Conservation (phyloP, 2,888 invertebrate genomes). For the Drosophila gaucha region DNA sequence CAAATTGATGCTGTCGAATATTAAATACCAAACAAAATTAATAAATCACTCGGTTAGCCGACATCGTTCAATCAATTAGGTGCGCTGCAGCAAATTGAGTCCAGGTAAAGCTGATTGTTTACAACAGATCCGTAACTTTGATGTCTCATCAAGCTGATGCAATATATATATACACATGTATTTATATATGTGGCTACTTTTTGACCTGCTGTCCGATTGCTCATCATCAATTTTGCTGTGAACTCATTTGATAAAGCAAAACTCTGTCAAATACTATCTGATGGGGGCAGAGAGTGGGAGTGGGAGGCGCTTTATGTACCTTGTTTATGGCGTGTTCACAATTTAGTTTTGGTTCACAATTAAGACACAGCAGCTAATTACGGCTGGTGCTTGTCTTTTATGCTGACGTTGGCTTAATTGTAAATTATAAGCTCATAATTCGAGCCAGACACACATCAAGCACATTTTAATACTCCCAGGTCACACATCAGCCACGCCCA, state of each 20-base stretch:
- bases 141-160: constrained; percentile 13
- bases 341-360: constrained; percentile 58
- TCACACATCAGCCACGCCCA: constrained; percentile 54
- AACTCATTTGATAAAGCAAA: constrained; percentile 35
- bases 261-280: constrained; percentile 38
- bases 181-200: not conserved
- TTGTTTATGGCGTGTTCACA: constrained; percentile 38
- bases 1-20: constrained; percentile 31
- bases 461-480: constrained; percentile 68
- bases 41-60: constrained; percentile 35
- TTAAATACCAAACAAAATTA: constrained; percentile 28
- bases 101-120: constrained; percentile 36
- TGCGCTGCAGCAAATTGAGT: constrained; percentile 35
- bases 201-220: not conserved
- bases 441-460: constrained; percentile 28
- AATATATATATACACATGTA: not conserved
- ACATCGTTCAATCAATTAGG: constrained; percentile 45
- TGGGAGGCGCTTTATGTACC: constrained; percentile 10
- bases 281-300: constrained; percentile 39
- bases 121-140: constrained; percentile 6
- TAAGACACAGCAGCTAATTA: constrained; percentile 62
- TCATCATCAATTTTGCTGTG: constrained; percentile 54
- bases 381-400: constrained; percentile 58
- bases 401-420: constrained; percentile 76
- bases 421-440: constrained; percentile 75